Evolutionary conservation across 2,888 invertebrate genomes (phyloP), one percentile per base, ranked within the genome.

Genomic region (Dusona sp.): DNA sequence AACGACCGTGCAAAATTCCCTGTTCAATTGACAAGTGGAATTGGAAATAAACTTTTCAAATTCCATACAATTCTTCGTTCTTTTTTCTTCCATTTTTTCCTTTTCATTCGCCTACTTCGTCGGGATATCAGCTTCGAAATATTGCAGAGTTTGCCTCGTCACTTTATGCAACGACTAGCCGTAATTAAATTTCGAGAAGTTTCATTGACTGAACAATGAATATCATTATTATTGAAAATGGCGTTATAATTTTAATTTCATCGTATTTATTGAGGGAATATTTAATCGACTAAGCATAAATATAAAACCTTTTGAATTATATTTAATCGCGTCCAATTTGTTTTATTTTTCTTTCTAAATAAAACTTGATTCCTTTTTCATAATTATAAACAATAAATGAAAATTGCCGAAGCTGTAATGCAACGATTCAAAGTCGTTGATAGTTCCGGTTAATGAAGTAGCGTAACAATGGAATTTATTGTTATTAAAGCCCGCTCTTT

Each of bases 401-500:
- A 73, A 48, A 54, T 51, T 74, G 29, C 11, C n/a, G 33, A n/a
- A 48, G 61, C 54, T n/a, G 22, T 65, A 29, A 61, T 77, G 3
- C 61, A 64, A 72, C 48, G 78, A 80, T 80, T 80, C 42, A 1
- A 45, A 64, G 67, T 72, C 70, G 83, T 67, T 74, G 84, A 87
- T 82, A 64, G 77, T 87, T 88, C 61, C 79, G 75, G 67, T 84
- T 88, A 85, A 88, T 82, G 79, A 85, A 87, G 84, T 79, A 81
- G 81, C 73, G 82, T 75, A 87, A 85, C 79, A 79, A 80, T 79
- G 74, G 81, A 86, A 88, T 88, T 87, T 85, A 88, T 88, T 86
- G 82, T 85, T 85, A 87, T 87, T 86, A 86, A 87, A 87, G 85
- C 83, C 70, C 74, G 75, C 42, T 72, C 38, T 72, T 45, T 22